Conservation (phyloP, 2,797 vertebrate species). For the Salmo trutta region DNA sequence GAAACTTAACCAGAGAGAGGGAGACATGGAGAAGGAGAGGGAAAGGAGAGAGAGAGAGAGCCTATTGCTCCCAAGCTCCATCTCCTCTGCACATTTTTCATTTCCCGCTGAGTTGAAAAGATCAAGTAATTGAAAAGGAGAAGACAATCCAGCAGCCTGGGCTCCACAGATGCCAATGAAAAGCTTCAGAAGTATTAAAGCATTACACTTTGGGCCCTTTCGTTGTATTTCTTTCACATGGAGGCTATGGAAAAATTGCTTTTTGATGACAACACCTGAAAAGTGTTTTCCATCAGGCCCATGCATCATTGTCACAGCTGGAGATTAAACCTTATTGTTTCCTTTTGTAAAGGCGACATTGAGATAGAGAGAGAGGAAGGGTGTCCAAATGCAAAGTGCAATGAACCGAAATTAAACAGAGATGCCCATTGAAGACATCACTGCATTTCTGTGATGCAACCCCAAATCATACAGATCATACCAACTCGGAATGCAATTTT, state of each 20-base stretch:
- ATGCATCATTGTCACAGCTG: constrained; percentile 93
- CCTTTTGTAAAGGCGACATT: constrained; percentile 83
- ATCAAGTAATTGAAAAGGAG: constrained; percentile 83
- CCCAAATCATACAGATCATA: constrained; percentile 44
- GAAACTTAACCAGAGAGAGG: constrained; percentile 48
- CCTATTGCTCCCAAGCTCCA: constrained; percentile 58
- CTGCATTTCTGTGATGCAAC: too few relatives aligned
- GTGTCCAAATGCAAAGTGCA: constrained; percentile 75
- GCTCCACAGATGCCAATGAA: constrained; percentile 79
- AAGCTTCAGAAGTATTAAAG: constrained; percentile 79
- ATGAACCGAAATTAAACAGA: too few relatives aligned
- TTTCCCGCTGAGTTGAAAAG: constrained; percentile 80
- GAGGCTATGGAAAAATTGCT: constrained; percentile 69
- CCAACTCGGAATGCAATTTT: constrained; percentile 41
- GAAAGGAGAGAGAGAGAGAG: constrained; percentile 20
- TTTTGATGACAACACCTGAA: constrained; percentile 91
- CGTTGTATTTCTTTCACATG: constrained; percentile 77
- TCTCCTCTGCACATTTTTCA: constrained; percentile 76
- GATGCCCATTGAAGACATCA: too few relatives aligned
- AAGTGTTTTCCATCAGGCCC: constrained; percentile 85
- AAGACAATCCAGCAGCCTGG: constrained; percentile 76
- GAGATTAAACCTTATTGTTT: constrained; percentile 95
- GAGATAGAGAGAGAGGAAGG: constrained; percentile 58
- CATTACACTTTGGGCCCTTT: constrained; percentile 73
- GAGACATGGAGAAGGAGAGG: background rate